Evolutionary conservation across 2,888 invertebrate genomes (phyloP).

Genomic region (Bhutanitis thaidina): DNA sequence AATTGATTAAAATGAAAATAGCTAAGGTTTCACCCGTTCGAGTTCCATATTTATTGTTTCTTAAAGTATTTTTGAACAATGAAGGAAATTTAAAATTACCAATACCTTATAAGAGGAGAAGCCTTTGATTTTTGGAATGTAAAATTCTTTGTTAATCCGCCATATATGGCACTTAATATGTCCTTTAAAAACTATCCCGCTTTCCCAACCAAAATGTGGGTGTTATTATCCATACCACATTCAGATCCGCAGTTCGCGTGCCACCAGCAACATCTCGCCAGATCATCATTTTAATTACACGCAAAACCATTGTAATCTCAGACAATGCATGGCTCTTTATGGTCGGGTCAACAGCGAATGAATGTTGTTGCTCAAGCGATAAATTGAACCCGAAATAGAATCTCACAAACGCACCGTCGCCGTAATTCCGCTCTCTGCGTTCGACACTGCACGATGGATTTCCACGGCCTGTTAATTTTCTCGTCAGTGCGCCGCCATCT

Average conservation of each 20-base stretch:
- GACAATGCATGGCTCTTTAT: constrained; percentile 17
- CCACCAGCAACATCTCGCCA: background rate
- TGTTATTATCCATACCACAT: background rate
- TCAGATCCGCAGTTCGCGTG: constrained; percentile 18
- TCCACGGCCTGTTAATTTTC: constrained; percentile 16
- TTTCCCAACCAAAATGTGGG: background rate
- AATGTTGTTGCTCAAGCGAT: constrained; percentile 7
- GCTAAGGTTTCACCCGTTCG: too few species aligned
- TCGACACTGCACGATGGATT: background rate
- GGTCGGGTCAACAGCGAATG: constrained; percentile 9
- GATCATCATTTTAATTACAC: constrained; percentile 24
- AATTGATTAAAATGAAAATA: too few species aligned
- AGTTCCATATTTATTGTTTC: too few species aligned
- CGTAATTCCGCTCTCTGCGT: background rate
- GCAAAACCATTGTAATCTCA: constrained; percentile 20
- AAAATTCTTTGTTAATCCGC: too few species aligned
- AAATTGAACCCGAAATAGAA: constrained; percentile 18
- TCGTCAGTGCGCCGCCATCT: background rate
- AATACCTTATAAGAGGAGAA: too few species aligned
- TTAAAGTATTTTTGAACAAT: too few species aligned
- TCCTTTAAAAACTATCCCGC: too few species aligned
- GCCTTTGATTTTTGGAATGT: too few species aligned
- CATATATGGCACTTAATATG: too few species aligned
- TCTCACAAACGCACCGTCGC: background rate
- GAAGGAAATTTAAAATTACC: too few species aligned